Percentiles rank a stretch among this genome's conserved stretches.
These are phyloP conservation scores for Mareca strepera DNA, from an alignment of 2,797 vertebrate genomes.

Conservation along the genomic window DNA sequence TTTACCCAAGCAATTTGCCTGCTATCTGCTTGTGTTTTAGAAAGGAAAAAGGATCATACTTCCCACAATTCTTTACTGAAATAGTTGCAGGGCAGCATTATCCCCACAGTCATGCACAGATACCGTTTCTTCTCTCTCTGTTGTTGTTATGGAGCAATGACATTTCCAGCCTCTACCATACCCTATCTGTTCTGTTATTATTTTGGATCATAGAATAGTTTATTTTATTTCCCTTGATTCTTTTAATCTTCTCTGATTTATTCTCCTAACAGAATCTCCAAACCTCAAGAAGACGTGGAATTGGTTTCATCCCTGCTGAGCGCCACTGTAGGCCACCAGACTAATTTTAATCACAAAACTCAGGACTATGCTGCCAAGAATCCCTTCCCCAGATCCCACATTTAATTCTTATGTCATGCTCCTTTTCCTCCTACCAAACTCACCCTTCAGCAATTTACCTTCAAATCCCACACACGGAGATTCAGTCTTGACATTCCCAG, in stretches of 20 bases:
- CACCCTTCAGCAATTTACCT: slow-evolving; percentile 44
- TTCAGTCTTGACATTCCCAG: slow-evolving; percentile 48
- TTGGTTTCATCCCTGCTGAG: neutral
- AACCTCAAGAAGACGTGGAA: neutral
- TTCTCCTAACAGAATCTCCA: neutral
- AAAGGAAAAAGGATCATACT: neutral
- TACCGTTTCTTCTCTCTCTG: neutral
- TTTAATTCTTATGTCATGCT: neutral
- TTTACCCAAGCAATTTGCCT: neutral
- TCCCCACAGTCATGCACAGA: neutral
- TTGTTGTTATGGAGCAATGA: neutral
- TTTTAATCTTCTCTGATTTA: neutral
- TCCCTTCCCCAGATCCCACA: neutral
- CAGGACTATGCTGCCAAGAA: neutral
- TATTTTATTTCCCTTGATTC: neutral
- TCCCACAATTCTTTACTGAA: neutral
- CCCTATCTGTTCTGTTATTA: neutral
- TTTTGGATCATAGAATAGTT: neutral
- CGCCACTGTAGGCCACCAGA: neutral
- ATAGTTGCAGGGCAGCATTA: neutral
- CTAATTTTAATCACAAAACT: neutral
- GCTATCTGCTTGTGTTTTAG: neutral
- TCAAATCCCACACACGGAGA: neutral
- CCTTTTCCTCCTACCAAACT: neutral
- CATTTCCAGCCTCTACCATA: neutral